A percentile compares a stretch with the other conserved stretches of the same genome.
These are phyloP conservation scores for Oreochromis aureus DNA, from an alignment of 2,113 vertebrate species.

Conservation along the genomic window DNA sequence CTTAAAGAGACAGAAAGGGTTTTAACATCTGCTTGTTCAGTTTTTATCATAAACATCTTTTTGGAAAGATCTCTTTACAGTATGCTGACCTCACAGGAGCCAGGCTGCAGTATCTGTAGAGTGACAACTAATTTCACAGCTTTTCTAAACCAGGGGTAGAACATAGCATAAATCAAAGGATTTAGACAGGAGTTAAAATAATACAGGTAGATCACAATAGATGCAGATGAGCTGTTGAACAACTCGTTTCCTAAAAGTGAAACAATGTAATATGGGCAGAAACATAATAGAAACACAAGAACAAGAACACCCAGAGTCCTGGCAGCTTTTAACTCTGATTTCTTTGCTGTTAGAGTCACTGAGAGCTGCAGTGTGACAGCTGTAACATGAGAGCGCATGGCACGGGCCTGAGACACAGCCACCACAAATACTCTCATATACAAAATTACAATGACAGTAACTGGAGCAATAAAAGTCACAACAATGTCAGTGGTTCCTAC, in stretches of 20 bases:
- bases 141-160: constrained; percentile 49
- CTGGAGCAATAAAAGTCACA: constrained; percentile 19
- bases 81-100: neutral
- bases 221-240: neutral
- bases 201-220: neutral
- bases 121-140: constrained; percentile 29
- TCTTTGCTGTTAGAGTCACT: neutral
- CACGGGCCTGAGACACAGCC: no score
- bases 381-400: no score
- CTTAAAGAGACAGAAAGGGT: no score
- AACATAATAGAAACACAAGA: neutral
- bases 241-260: neutral
- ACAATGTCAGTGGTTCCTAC: neutral
- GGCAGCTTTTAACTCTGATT: neutral
- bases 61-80: neutral
- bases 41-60: no score
- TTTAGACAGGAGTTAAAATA: constrained; percentile 30
- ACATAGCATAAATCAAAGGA: constrained; percentile 34
- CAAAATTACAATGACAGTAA: constrained; percentile 13
- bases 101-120: neutral
- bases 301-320: neutral
- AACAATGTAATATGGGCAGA: neutral
- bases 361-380: no score
- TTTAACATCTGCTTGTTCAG: no score
- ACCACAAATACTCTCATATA: constrained; percentile 25